Percentiles rank a stretch among this genome's conserved stretches.
phyloP scores from a whole-genome alignment of 2,113 vertebrate genomes.

The Stictonetta naevosa region DNA sequence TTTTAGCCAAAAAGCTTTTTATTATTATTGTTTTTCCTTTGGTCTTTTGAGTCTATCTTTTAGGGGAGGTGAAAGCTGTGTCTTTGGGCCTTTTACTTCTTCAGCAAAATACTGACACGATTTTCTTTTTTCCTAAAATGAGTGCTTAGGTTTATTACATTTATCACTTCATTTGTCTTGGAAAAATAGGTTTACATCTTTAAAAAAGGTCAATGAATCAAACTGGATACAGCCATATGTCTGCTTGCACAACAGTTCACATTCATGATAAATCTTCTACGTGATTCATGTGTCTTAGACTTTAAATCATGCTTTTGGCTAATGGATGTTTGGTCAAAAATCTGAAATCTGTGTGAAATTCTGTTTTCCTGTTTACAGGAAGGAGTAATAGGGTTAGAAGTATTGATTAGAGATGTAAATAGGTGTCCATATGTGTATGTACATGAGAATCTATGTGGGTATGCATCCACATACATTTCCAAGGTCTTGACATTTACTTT shows the following conservation, averaged over 20 bases:
- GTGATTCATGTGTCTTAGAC: neutral
- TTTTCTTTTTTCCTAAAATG: neutral
- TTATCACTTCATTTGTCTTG: slow-evolving; percentile 42
- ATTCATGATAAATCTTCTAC: neutral
- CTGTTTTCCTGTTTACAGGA: neutral
- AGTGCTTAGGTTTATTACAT: slow-evolving; percentile 35
- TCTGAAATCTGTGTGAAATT: neutral
- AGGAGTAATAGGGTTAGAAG: neutral
- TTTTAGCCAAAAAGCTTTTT: neutral
- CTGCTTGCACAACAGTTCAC: neutral
- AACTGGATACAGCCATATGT: neutral
- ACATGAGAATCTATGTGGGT: neutral
- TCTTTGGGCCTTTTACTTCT: neutral
- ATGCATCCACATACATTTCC: neutral
- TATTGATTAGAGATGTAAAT: neutral
- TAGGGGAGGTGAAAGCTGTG: neutral
- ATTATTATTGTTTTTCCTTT: neutral
- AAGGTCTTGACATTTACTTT: neutral
- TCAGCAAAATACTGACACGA: neutral
- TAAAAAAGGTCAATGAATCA: slow-evolving; percentile 31
- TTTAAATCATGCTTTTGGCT: neutral
- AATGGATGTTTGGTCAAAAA: neutral
- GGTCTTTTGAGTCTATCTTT: neutral
- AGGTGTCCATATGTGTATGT: neutral
- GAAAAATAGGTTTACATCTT: slow-evolving; percentile 42